A percentile compares a stretch with the other conserved stretches of the same genome.
These are phyloP conservation scores for Acipenser ruthenus DNA, from an alignment of 2,797 vertebrate species.

Conservation along the genomic window DNA sequence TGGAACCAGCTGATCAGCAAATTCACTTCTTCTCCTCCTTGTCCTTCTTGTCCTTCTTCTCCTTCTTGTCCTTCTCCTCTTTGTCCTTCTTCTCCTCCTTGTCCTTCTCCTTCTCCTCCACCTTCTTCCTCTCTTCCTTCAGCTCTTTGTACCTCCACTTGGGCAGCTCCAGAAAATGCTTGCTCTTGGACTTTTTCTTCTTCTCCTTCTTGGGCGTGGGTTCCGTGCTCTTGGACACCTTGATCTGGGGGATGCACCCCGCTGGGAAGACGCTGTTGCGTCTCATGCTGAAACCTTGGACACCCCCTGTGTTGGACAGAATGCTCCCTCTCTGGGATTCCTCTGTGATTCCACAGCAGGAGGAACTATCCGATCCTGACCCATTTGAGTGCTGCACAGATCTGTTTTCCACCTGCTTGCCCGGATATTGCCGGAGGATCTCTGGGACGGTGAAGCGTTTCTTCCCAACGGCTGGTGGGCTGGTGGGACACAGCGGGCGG, in stretches of 20 bases:
- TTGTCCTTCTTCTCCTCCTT: conserved; percentile 23
- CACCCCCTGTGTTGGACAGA: conserved; percentile 26
- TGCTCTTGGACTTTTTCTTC: conserved; percentile 34
- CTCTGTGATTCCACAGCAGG: conserved; percentile 40
- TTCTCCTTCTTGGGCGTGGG: conserved; percentile 40
- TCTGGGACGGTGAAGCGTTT: conserved; percentile 63
- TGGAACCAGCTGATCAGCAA: too few species aligned
- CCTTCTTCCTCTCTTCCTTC: conserved; percentile 61
- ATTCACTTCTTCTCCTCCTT: too few species aligned
- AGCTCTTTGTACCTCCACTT: conserved; percentile 79
- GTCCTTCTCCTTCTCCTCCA: conserved; percentile 32
- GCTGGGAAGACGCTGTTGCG: conserved; percentile 60
- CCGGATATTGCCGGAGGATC: conserved; percentile 53
- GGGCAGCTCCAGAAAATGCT: conserved; percentile 63
- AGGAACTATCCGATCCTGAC: conserved; percentile 46
- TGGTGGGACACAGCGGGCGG: conserved; percentile 68
- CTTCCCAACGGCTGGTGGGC: conserved; percentile 70
- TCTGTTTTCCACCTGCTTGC: conserved; percentile 42
- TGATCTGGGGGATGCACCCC: conserved; percentile 66
- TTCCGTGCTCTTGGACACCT: conserved; percentile 58
- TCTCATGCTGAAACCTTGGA: conserved; percentile 39
- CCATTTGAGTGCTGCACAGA: conserved; percentile 43
- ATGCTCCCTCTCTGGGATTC: conserved; percentile 34
- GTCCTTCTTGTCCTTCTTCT: conserved; percentile 17
- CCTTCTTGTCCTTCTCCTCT: conserved; percentile 23